phyloP scores from a whole-genome alignment of 2,113 vertebrate species.

The Alces alces region DNA sequence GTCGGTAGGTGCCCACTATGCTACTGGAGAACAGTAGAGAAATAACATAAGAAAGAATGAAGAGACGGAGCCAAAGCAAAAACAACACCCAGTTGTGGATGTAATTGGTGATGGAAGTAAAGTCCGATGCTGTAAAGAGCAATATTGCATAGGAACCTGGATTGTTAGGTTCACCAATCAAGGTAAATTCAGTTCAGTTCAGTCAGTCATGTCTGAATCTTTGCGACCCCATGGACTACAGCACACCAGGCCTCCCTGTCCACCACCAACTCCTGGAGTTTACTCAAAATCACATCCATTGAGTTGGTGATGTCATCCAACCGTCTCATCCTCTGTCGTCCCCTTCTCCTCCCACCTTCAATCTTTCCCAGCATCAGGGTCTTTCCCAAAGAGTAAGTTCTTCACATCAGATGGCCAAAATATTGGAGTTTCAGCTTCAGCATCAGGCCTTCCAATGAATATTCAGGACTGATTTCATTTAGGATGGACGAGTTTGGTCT shows the following conservation, averaged over 20 bases:
- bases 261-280: neutral
- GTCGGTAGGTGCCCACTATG: neutral
- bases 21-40: neutral
- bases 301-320: neutral
- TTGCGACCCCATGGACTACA: neutral
- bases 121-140: fast-evolving
- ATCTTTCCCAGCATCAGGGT: neutral
- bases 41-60: neutral
- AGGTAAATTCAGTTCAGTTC: neutral
- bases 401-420: neutral
- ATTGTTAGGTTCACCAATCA: neutral
- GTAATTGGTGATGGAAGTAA: neutral
- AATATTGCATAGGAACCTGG: neutral
- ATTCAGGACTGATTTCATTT: neutral
- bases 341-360: neutral
- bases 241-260: neutral
- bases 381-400: neutral
- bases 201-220: neutral
- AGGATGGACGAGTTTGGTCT: neutral
- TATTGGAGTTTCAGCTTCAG: neutral
- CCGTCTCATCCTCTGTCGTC: neutral
- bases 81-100: neutral
- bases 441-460: neutral
- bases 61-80: neutral
- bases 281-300: neutral